Percentiles rank a stretch among this genome's conserved stretches.
phyloP scores from a whole-genome alignment of 2,888 invertebrate genomes.

The Tyria jacobaeae region DNA sequence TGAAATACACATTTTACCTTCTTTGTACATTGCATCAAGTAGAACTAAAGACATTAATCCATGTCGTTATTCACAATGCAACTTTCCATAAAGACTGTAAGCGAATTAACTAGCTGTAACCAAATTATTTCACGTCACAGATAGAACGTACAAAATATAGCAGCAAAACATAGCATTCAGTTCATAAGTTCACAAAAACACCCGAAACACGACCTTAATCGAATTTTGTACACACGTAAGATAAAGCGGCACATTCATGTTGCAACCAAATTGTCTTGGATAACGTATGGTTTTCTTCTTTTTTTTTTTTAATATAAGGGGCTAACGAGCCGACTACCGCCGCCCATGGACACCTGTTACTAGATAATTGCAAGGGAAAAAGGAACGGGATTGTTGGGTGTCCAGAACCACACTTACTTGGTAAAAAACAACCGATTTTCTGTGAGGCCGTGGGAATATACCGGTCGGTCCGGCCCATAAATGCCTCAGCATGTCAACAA shows the following conservation, averaged over 20 bases:
- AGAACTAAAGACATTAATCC: constrained; percentile 3
- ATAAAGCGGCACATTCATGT: constrained; percentile 48
- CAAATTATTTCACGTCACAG: constrained; percentile 37
- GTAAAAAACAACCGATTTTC: too few relatives aligned
- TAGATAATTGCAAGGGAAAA: too few relatives aligned
- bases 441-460: too few relatives aligned
- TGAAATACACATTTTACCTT: not conserved
- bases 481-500: too few relatives aligned
- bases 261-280: constrained; percentile 11
- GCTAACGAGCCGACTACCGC: too few relatives aligned
- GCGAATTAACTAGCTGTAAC: constrained; percentile 18
- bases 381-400: too few relatives aligned
- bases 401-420: too few relatives aligned
- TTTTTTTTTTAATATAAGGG: not conserved
- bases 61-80: not conserved
- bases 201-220: constrained; percentile 70
- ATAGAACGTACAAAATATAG: constrained; percentile 35
- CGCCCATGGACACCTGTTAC: too few relatives aligned
- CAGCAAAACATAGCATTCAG: constrained; percentile 48
- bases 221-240: constrained; percentile 60
- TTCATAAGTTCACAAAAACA: constrained; percentile 65
- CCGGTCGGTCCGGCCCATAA: too few relatives aligned
- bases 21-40: not conserved
- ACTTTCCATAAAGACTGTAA: constrained; percentile 3
- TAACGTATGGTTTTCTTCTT: too few relatives aligned